These are phyloP conservation scores for Eilema caniola DNA, from an alignment of 2,888 invertebrate species.

Conservation along the genomic window DNA sequence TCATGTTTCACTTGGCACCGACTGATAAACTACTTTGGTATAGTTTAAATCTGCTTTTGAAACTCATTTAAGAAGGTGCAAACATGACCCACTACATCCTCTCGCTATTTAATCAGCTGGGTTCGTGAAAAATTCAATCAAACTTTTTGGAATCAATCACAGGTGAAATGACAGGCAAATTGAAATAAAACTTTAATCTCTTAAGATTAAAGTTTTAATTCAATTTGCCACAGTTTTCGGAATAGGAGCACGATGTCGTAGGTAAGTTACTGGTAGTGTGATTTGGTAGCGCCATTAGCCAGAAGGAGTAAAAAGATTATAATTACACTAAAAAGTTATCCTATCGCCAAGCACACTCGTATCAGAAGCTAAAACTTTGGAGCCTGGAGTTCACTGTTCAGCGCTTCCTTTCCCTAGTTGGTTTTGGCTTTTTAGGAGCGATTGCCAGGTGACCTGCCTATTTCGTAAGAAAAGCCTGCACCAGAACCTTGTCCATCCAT, in stretches of 20 bases:
- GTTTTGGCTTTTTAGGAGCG: too few relatives aligned
- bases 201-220: neutral
- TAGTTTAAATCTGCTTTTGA: neutral
- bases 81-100: neutral
- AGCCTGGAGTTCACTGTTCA: too few relatives aligned
- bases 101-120: neutral
- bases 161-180: neutral
- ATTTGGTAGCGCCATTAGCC: too few relatives aligned
- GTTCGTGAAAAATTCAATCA: neutral
- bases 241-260: neutral
- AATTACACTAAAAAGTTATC: too few relatives aligned
- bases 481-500: too few relatives aligned
- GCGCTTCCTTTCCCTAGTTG: too few relatives aligned
- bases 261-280: too few relatives aligned
- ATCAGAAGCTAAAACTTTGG: too few relatives aligned
- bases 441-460: too few relatives aligned
- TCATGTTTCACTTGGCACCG: neutral
- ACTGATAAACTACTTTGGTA: neutral
- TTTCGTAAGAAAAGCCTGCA: too few relatives aligned
- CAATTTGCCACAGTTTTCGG: neutral
- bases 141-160: constrained; percentile 1
- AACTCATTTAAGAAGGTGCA: neutral
- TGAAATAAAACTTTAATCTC: too few relatives aligned
- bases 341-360: too few relatives aligned
- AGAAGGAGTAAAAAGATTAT: neutral